Evolutionary conservation across 2,113 vertebrate species (phyloP), one percentile per base, ranked within the genome.

Genomic region (Cheirogaleus medius): DNA sequence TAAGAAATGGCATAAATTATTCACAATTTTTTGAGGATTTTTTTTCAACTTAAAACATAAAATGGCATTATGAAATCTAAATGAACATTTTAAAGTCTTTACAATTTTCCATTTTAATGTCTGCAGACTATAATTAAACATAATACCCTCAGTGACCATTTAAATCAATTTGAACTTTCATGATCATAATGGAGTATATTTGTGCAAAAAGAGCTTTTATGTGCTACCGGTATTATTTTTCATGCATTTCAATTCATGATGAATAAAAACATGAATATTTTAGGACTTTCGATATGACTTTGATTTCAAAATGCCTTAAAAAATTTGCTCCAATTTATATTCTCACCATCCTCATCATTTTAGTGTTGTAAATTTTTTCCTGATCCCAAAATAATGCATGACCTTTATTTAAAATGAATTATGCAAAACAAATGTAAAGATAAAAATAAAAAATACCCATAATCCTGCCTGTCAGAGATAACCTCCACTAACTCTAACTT

Each of bases 141-240:
- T n/a, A 89, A 60, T 69, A n/a, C 42, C 63, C 66, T 95, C n/a
- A 81, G 71, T 49, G 83, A 83, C 60, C 18, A 82, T 63, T 86
- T 64, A 87, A 68, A 42, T 93, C 54, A 58, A 34, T 73, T 83
- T 58, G 90, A 81, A 37, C 69, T 92, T 84, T 90, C 82, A 78
- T 87, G 34, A 64, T 71, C 4, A 20, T 76, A 71, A 37, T 80
- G 58, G n/a, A 74, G 63, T 82, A 49, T 47, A 68, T 56, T 77
- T 71, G 20, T 71, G 58, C 6, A 78, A 42, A 56, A 64, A 84
- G 34, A 54, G 18, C 8, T 88, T 32, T 69, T 83, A 32, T 69
- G 8, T 83, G 29, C 83, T 78, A 71, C 39, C 76, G 9, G 37
- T 90, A 60, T 27, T 71, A 58, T 89, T 66, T 74, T 74, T 34